phyloP scores from a whole-genome alignment of 2,888 invertebrate species.

The Oasisia sp. region DNA sequence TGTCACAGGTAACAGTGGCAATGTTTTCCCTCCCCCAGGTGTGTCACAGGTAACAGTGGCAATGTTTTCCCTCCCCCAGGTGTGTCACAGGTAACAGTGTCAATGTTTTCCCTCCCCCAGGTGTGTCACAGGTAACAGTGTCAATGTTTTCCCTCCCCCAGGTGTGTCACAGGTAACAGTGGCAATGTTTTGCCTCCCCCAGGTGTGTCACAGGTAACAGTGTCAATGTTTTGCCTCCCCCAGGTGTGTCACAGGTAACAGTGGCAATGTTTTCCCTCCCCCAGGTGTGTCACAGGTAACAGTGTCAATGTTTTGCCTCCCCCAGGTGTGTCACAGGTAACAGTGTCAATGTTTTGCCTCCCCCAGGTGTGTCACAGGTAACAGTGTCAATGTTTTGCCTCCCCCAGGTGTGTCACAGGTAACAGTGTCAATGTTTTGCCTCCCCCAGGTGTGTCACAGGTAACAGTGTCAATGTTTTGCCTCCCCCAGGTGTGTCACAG shows the following conservation, averaged over 20 bases:
- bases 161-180: conserved; percentile 59
- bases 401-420: conserved; percentile 56
- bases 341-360: neutral
- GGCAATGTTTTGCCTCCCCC: neutral
- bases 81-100: conserved; percentile 59
- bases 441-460: conserved; percentile 56
- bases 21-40: conserved; percentile 44
- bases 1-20: conserved; percentile 56
- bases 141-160: conserved; percentile 34
- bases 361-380: conserved; percentile 58
- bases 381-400: conserved; percentile 31
- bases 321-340: conserved; percentile 58
- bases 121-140: conserved; percentile 58
- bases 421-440: conserved; percentile 41
- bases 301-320: neutral
- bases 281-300: conserved; percentile 59
- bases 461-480: conserved; percentile 40
- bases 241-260: conserved; percentile 59
- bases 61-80: conserved; percentile 41
- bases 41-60: conserved; percentile 57
- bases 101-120: conserved; percentile 41
- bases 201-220: conserved; percentile 60
- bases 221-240: neutral
- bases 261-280: neutral
- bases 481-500: conserved; percentile 54